Base-by-base conservation (phyloP, 1,140 invertebrate genomes). In the Drosophila funebris region DNA sequence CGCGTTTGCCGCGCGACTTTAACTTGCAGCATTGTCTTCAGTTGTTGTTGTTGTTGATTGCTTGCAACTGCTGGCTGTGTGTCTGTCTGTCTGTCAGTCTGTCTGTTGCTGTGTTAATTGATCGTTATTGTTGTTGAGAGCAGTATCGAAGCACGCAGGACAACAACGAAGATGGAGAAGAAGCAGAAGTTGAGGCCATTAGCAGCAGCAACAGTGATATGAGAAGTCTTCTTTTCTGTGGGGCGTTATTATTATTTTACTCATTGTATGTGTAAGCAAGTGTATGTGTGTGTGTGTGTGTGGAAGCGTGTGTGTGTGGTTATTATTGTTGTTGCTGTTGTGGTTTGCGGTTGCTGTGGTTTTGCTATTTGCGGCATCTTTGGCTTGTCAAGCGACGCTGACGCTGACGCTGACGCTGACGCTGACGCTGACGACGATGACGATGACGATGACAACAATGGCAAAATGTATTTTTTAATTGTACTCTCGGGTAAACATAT, bases 401-500 rank as follows among this genome's bases (percentile, higher is more conserved):
- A 53, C 33, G 43, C n/a, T 37, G 57, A 33, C 37, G 57, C 31
- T 56, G 64, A 66, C 14, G 56, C 43, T 58, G 56, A 53, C 33
- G 43, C n/a, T 37, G 57, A 33, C 37, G 57, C 31, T 56, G 60
- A 67, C 36, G 29, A 52, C 37, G 53, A 50, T 58, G 73, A 72
- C 61, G 69, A 76, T 60, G 76, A 85, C 81, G 69, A 68, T 64
- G 73, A 72, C 62, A 87, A 85, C 82, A 85, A 85, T 85, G 43
- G 82, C 72, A 71, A 85, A 82, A 85, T 85, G 67, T 85, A 85
- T 87, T 87, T 87, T 87, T 87, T 87, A 87, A 87, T 87, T 87
- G 83, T 87, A 70, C 83, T 87, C 83, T 70, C 77, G 82, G 80
- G 82, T 85, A 85, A 85, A 85, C 82, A 85, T 81, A 84, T 84